A percentile compares a stretch with the other conserved stretches of the same genome.
phyloP scores from a whole-genome alignment of 1,140 invertebrate species.

The Ostrea edulis region DNA sequence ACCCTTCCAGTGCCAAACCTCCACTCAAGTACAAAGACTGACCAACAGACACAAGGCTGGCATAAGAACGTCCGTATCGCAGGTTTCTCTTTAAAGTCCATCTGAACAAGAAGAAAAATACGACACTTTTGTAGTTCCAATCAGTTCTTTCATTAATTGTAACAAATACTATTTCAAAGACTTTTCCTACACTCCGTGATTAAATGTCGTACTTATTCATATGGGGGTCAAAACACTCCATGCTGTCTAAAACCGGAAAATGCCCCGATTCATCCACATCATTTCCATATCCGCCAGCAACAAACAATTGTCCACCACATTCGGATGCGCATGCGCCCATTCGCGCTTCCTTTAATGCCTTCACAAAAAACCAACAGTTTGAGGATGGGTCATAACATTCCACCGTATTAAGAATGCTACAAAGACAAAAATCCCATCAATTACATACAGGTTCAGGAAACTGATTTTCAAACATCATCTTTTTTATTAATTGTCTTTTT shows the following conservation, averaged over 20 bases:
- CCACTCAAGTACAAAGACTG: constrained; percentile 57
- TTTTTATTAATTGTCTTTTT: no score
- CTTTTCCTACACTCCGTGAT: no score
- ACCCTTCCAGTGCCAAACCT: constrained; percentile 43
- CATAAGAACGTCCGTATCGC: constrained; percentile 54
- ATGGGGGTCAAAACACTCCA: constrained; percentile 56
- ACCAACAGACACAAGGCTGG: constrained; percentile 50
- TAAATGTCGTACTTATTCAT: constrained; percentile 47
- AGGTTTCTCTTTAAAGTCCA: constrained; percentile 52
- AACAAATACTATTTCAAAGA: no score
- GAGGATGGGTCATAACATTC: constrained; percentile 56
- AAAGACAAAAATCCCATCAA: not conserved
- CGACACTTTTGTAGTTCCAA: not conserved
- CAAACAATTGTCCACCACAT: constrained; percentile 50
- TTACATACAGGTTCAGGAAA: no score
- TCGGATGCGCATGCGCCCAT: constrained; percentile 46
- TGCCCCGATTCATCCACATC: not conserved
- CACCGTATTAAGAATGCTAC: constrained; percentile 48
- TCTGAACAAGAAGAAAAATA: constrained; percentile 42
- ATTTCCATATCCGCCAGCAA: constrained; percentile 60
- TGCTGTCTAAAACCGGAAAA: constrained; percentile 43
- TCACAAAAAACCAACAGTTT: constrained; percentile 54
- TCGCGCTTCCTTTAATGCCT: constrained; percentile 51
- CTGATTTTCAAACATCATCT: no score
- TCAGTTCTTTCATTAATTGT: no score